A percentile compares a stretch with the other conserved stretches of the same genome.
These are phyloP conservation scores for Vulpes ferrilata DNA, from an alignment of 2,113 vertebrate species.

Conservation along the genomic window DNA sequence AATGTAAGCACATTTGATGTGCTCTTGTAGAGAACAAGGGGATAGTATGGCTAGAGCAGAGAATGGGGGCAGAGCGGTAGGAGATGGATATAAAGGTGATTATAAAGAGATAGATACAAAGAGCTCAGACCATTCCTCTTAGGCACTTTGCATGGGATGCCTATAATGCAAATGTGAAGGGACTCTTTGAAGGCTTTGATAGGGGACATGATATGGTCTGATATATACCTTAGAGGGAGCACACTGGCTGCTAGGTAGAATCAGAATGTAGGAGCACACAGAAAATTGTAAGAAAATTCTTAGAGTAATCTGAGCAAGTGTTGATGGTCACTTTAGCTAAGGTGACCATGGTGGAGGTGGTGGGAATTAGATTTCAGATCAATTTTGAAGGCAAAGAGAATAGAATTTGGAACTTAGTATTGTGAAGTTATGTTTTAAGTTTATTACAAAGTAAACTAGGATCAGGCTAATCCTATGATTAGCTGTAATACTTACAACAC, in stretches of 20 bases:
- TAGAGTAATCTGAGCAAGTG: background rate
- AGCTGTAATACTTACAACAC: background rate
- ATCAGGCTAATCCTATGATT: background rate
- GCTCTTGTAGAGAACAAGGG: background rate
- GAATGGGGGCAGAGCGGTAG: background rate
- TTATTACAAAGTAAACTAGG: constrained; percentile 41
- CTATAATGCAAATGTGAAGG: background rate
- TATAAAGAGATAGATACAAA: background rate
- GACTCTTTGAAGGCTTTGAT: background rate
- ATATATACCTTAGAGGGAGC: background rate
- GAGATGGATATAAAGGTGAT: background rate
- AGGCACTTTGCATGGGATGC: background rate
- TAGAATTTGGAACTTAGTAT: background rate
- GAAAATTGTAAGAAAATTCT: background rate
- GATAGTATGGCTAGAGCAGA: background rate
- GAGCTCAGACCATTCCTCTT: background rate
- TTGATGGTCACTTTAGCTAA: background rate
- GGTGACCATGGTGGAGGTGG: background rate
- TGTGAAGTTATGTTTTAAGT: constrained; percentile 14
- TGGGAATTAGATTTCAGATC: background rate
- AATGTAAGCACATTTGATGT: background rate
- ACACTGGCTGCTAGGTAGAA: background rate
- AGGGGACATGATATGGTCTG: background rate
- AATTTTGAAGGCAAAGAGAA: background rate
- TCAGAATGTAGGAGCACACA: background rate